These are phyloP conservation scores for Maccullochella peelii DNA, from an alignment of 2,113 vertebrate genomes.

Conservation along the genomic window DNA sequence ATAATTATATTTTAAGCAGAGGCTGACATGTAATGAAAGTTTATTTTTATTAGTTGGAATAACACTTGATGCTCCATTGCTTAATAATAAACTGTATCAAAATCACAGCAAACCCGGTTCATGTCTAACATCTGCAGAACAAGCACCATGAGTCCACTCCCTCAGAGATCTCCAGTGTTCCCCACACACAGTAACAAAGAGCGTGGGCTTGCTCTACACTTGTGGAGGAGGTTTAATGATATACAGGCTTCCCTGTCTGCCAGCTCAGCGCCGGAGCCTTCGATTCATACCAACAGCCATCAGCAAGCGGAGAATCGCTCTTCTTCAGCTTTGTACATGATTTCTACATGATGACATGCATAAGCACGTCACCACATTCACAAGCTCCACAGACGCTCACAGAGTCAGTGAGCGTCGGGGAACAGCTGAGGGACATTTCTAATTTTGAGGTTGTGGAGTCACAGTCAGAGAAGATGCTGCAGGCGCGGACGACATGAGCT, in stretches of 20 bases:
- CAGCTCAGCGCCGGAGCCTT: slow-evolving; percentile 58
- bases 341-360: slow-evolving; percentile 17
- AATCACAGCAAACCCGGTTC: not conserved
- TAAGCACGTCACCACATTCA: not conserved
- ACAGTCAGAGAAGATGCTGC: not conserved
- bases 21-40: not conserved
- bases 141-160: not conserved
- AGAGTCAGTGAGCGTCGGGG: not conserved
- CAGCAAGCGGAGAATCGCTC: too few species aligned
- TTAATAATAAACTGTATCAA: not conserved
- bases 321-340: too few species aligned
- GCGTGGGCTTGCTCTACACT: slow-evolving; percentile 49
- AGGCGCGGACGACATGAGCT: not conserved
- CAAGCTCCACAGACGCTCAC: not conserved
- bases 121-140: not conserved
- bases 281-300: slow-evolving; percentile 49
- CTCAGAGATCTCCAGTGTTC: slow-evolving; percentile 8
- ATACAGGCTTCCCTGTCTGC: slow-evolving; percentile 70
- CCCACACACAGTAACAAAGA: slow-evolving; percentile 14
- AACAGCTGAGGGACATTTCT: not conserved
- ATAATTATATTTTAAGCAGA: not conserved
- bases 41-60: not conserved
- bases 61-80: not conserved
- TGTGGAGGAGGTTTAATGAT: slow-evolving; percentile 66
- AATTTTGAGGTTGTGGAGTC: not conserved